phyloP scores from a whole-genome alignment of 2,113 vertebrate species.

The Boulengerochromis microlepis region DNA sequence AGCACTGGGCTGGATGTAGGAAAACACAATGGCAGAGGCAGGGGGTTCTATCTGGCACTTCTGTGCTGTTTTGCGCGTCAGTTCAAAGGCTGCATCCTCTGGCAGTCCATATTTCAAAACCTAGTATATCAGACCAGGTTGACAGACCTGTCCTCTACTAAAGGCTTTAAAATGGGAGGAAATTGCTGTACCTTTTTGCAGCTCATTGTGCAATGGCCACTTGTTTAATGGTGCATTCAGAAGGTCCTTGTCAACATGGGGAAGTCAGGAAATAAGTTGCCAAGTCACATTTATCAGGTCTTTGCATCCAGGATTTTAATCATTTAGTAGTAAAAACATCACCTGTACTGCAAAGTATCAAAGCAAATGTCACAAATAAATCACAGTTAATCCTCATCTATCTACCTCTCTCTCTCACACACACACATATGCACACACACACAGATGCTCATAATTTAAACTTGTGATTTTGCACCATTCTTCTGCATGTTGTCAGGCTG shows the following conservation, averaged over 20 bases:
- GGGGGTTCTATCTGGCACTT: not conserved
- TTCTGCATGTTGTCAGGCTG: not conserved
- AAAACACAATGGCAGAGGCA: not conserved
- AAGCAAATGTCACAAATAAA: not conserved
- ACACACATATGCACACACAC: fast-evolving
- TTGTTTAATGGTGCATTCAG: conserved; percentile 14
- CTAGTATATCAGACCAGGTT: not conserved
- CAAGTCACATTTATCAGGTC: not conserved
- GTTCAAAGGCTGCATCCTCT: not conserved
- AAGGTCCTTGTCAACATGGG: conserved; percentile 7
- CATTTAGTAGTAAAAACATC: not conserved
- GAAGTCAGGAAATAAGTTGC: not conserved
- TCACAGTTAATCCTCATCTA: not conserved
- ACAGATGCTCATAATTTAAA: not conserved
- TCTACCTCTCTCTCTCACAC: fast-evolving
- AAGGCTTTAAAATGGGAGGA: not conserved
- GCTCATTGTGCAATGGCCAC: not conserved
- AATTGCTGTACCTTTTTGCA: not conserved
- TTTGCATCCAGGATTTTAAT: not conserved
- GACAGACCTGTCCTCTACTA: not conserved
- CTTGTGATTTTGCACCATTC: not conserved
- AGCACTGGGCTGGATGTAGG: not conserved
- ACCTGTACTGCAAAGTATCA: not conserved
- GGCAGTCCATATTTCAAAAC: not conserved
- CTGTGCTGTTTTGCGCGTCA: not conserved